These are phyloP conservation scores for Noctua janthe DNA, from an alignment of 2,888 invertebrate species.

Conservation along the genomic window DNA sequence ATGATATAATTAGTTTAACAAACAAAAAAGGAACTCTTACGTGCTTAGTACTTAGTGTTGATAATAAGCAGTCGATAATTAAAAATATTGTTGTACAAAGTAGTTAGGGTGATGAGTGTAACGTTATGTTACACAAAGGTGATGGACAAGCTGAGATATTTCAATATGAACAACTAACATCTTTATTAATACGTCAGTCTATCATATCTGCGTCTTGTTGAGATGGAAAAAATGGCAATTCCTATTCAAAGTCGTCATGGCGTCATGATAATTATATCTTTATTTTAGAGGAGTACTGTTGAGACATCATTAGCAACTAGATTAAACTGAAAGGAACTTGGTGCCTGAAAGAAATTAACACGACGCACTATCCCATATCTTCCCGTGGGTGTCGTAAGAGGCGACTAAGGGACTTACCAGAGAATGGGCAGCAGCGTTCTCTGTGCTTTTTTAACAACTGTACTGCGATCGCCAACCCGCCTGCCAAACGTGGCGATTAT, in stretches of 20 bases:
- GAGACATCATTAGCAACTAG: slow-evolving; percentile 10
- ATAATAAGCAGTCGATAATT: slow-evolving; percentile 57
- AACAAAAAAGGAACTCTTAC: slow-evolving; percentile 71
- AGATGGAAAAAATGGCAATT: slow-evolving; percentile 2
- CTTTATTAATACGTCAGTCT: slow-evolving; percentile 17
- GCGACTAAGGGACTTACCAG: no score
- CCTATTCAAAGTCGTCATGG: slow-evolving; percentile 17
- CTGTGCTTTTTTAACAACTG: no score
- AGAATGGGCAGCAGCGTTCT: no score
- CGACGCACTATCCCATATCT: no score
- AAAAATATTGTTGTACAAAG: slow-evolving; percentile 54
- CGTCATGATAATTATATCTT: neutral
- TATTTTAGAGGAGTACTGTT: neutral
- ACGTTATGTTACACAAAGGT: slow-evolving; percentile 5
- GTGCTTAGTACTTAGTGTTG: slow-evolving; percentile 66
- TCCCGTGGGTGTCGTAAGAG: no score
- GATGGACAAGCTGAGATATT: slow-evolving; percentile 31
- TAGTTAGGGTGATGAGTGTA: slow-evolving; percentile 14
- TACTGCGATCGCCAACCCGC: no score
- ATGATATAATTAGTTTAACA: slow-evolving; percentile 83
- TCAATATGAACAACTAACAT: slow-evolving; percentile 21
- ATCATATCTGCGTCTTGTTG: neutral
- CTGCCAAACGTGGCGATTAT: no score
- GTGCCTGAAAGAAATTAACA: neutral
- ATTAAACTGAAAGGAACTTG: neutral